A percentile compares a stretch with the other conserved stretches of the same genome.
phyloP scores from a whole-genome alignment of 2,888 invertebrate species.

The Coenonympha arcania region DNA sequence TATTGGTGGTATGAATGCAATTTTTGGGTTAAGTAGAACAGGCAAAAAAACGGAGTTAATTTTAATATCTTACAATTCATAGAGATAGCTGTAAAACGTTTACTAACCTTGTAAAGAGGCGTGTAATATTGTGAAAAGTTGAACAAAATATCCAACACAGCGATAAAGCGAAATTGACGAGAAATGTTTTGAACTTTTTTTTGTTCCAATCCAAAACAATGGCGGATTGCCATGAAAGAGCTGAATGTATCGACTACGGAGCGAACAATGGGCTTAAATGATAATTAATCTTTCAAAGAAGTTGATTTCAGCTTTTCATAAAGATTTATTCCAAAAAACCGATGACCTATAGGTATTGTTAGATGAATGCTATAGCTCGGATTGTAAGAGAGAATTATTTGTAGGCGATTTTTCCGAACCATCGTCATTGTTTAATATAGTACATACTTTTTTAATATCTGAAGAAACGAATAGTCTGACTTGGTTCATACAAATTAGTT shows the following conservation, averaged over 20 bases:
- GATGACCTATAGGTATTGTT: constrained; percentile 4
- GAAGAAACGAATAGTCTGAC: no score
- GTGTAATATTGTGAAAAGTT: constrained; percentile 15
- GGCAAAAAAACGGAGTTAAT: no score
- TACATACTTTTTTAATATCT: no score
- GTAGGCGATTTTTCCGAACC: no score
- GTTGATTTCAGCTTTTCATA: constrained; percentile 45
- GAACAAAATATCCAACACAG: constrained; percentile 14
- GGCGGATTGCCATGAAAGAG: constrained; percentile 63
- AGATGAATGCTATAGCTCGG: neutral
- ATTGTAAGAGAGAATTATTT: neutral
- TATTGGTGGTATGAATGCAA: no score
- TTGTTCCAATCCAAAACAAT: constrained; percentile 62
- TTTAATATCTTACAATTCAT: no score
- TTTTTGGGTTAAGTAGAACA: no score
- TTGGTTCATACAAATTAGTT: no score
- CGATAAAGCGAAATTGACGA: constrained; percentile 26
- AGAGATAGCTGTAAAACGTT: no score
- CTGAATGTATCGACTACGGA: constrained; percentile 57
- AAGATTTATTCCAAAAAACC: constrained; percentile 11
- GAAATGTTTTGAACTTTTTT: constrained; percentile 59
- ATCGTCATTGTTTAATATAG: no score
- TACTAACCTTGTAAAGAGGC: constrained; percentile 20
- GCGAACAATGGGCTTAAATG: constrained; percentile 52
- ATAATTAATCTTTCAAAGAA: constrained; percentile 65